Base-by-base conservation (phyloP, 1,140 invertebrate species). In the Magallana angulata region DNA sequence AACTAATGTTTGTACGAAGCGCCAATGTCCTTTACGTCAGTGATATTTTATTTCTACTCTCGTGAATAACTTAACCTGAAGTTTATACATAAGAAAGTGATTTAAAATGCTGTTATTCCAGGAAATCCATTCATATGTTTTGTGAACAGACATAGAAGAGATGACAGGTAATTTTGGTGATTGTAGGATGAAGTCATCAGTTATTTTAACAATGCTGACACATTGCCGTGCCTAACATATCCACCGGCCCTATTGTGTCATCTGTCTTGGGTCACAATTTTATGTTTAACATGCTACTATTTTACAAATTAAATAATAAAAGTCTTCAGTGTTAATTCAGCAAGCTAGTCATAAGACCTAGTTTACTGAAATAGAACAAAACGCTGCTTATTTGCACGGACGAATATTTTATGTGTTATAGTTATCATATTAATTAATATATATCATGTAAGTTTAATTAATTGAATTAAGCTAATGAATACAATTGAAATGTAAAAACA, bases 271-370 rank as follows among this genome's bases (percentile, higher is more conserved):
- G 68, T 76, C 68, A 76, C 8, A 24, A 30, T 76, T 76, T 30
- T 24, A 36, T 30, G 68, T 76, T 76, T 18, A 76, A 76, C 68
- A 76, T 76, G 68, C 68, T 76, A 36, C 24, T 4, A 24, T 76
- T 76, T 76, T 76, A 76, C 68, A 76, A 76, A 76, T 30, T 76
- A 76, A 76, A 30, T 30, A 18, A 76, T 30, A 76, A 30, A 76
- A 76, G 68, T 76, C 68, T 71, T 76, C 18, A 76, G 14, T 62
- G 14, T 62, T n/a, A 62, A 12, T 62, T n/a, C 14, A 12, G 1
- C 68, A 36, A 12, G 68, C 36, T 30, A 24, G 36, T 30, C 68
- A 76, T 24, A 8, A 8, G 68, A 76, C 68, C 68, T 76, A 76
- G 24, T 12, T 76, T 30, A 8, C 36, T 30, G 12, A 76, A 76